Evolutionary conservation across 2,888 invertebrate genomes (phyloP), one percentile per base, ranked within the genome.

Genomic region (Reticulitermes lucifugus): DNA sequence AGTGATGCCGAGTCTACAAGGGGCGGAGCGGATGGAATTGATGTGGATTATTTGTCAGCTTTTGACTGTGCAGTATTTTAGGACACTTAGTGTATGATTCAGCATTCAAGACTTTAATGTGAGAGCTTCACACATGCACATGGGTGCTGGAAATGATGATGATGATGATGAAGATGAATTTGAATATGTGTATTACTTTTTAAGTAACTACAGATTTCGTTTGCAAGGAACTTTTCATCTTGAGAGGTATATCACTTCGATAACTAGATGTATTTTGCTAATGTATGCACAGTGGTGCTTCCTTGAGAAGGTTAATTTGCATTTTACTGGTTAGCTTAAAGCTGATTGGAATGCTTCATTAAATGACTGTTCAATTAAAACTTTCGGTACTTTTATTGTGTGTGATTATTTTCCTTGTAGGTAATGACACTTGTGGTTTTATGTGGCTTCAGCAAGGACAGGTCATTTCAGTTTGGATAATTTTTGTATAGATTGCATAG

Each of bases 261-360:
- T 65, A 65, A 65, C 22, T 22, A 59, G 70, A 70, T 65, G 82
- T 81, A 77, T 71, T 82, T 77, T 85, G 80, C 85, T 75, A 82
- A 14, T 70, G 73, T 85, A 51, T 18, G 82, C 82, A 85, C 85
- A 85, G 59, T 1, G 75, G 85, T 85, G 85, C 85, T 85, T 85
- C 85, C 85, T 80, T 80, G 25, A 59, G 80, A 51, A 80, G 80
- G 35, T 59, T 80, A 60, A 60, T 80, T 80, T 81, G 81, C 81
- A 81, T 81, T 65, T 77, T 21, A 75, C 75, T 21, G 35, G 43
- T 35, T 75, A 75, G 75, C 75, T 75, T 35, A 21, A 35, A 75
- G 43, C 73, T 73, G 73, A 73, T 73, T 73, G 73, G 65, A 73
- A 41, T 73, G 35, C 73, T 41, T 9, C 21, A 41, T 3, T 73